These are phyloP conservation scores for Caenorhabditis remanei DNA, from an alignment of 1,140 invertebrate genomes.

Conservation along the genomic window DNA sequence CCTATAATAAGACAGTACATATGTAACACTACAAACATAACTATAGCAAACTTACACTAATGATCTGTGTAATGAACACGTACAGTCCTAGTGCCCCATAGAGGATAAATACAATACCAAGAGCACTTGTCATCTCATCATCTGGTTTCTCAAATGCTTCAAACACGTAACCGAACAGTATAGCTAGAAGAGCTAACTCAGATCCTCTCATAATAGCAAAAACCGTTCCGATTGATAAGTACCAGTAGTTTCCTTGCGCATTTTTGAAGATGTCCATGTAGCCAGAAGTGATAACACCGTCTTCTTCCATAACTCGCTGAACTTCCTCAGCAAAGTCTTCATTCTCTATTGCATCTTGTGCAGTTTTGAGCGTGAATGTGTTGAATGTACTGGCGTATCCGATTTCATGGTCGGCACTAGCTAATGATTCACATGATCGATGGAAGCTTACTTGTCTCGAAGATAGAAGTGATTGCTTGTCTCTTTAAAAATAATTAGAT, in stretches of 20 bases:
- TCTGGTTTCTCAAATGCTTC: slow-evolving; percentile 59
- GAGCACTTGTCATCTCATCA: slow-evolving; percentile 37
- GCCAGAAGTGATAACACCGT: slow-evolving; percentile 61
- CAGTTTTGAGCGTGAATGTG: slow-evolving; percentile 3
- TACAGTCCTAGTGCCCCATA: slow-evolving; percentile 57
- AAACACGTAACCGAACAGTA: slow-evolving; percentile 60
- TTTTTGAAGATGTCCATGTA: slow-evolving; percentile 64
- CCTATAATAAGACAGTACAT: slow-evolving; percentile 52
- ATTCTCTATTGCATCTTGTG: slow-evolving; percentile 53
- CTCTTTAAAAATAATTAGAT: no score
- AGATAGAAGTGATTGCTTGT: neutral
- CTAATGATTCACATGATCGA: slow-evolving; percentile 33
- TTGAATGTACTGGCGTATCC: slow-evolving; percentile 25
- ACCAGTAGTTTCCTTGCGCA: slow-evolving; percentile 64
- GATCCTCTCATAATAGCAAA: slow-evolving; percentile 59
- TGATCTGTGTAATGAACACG: slow-evolving; percentile 56
- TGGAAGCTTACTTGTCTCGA: slow-evolving; percentile 49
- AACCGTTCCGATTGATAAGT: slow-evolving; percentile 54
- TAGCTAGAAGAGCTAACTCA: slow-evolving; percentile 62
- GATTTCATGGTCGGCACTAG: slow-evolving; percentile 16
- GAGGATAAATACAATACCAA: slow-evolving; percentile 59
- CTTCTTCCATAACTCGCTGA: slow-evolving; percentile 61
- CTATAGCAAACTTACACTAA: slow-evolving; percentile 58
- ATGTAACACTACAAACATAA: neutral
- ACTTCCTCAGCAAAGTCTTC: slow-evolving; percentile 65